Conservation (phyloP, 2,113 vertebrate genomes). For the Gorsachius goisagi region DNA sequence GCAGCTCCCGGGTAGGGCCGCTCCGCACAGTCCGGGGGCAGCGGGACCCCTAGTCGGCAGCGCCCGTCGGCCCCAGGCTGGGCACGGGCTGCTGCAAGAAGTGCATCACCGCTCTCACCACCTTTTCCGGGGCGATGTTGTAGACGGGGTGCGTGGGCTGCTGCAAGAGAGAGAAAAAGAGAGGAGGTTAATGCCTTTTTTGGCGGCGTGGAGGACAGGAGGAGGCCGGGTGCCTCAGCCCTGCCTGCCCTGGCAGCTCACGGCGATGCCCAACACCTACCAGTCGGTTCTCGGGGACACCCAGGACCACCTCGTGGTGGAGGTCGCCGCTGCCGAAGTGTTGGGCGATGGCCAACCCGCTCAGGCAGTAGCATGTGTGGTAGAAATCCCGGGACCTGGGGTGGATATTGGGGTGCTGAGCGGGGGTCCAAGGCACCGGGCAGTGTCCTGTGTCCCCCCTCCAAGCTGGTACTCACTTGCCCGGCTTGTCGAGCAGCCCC, state of each 20-base stretch:
- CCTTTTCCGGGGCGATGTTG: slow-evolving; percentile 93
- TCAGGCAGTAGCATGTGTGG: slow-evolving; percentile 98
- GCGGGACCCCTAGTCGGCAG: slow-evolving; percentile 15
- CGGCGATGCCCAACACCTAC: slow-evolving; percentile 67
- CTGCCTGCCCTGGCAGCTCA: too few relatives aligned
- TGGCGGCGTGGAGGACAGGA: fast-evolving
- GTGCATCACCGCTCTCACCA: slow-evolving; percentile 82
- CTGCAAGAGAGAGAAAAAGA: slow-evolving; percentile 54
- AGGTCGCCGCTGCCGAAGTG: slow-evolving; percentile 90
- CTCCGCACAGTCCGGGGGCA: neutral
- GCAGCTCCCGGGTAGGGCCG: neutral
- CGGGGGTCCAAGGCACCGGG: fast-evolving
- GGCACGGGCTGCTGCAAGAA: slow-evolving; percentile 85
- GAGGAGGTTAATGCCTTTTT: neutral
- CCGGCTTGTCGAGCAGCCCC: slow-evolving; percentile 41
- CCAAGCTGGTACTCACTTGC: slow-evolving; percentile 85
- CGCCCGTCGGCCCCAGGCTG: neutral
- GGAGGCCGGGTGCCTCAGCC: neutral
- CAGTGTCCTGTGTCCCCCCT: neutral
- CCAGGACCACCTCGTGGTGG: slow-evolving; percentile 85
- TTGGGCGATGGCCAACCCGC: slow-evolving; percentile 92
- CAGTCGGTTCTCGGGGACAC: slow-evolving; percentile 87
- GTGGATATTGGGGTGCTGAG: neutral
- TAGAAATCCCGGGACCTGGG: slow-evolving; percentile 96
- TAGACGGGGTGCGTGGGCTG: slow-evolving; percentile 93